These are phyloP conservation scores for Solen grandis DNA, from an alignment of 1,140 invertebrate species.

Conservation along the genomic window DNA sequence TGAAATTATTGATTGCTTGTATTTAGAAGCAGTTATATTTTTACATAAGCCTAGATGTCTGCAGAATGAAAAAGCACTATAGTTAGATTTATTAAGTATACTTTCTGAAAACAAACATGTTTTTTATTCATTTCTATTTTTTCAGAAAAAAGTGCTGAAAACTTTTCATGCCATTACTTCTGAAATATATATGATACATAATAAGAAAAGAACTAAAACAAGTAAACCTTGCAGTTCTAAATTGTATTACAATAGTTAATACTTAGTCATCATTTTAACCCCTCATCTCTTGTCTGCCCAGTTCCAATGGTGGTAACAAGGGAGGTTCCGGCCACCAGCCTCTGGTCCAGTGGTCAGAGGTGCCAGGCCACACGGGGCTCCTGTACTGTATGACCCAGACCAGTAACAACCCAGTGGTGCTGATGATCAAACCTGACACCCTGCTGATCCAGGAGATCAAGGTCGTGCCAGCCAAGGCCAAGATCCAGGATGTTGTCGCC, in stretches of 20 bases:
- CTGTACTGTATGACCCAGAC: conserved; percentile 95
- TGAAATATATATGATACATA: no score
- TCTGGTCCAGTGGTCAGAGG: conserved; percentile 97
- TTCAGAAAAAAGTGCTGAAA: no score
- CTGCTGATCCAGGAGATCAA: conserved; percentile 96
- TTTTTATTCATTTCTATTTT: no score
- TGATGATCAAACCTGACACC: conserved; percentile 95
- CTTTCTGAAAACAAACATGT: no score
- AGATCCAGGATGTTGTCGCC: conserved; percentile 97
- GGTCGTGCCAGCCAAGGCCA: conserved; percentile 92
- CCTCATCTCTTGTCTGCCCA: no score
- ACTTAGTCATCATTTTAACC: neutral
- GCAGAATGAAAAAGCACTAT: no score
- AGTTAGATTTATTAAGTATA: no score
- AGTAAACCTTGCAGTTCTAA: neutral
- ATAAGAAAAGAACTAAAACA: neutral
- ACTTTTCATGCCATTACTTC: no score
- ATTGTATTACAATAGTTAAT: neutral
- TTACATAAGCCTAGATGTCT: no score
- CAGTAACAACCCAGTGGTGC: conserved; percentile 94
- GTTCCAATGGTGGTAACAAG: conserved; percentile 72
- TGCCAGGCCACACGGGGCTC: conserved; percentile 95
- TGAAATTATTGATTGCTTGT: no score
- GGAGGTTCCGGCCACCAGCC: conserved; percentile 85
- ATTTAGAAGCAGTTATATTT: no score